phyloP scores from a whole-genome alignment of 2,113 vertebrate genomes.

The Toxotes chatareus region DNA sequence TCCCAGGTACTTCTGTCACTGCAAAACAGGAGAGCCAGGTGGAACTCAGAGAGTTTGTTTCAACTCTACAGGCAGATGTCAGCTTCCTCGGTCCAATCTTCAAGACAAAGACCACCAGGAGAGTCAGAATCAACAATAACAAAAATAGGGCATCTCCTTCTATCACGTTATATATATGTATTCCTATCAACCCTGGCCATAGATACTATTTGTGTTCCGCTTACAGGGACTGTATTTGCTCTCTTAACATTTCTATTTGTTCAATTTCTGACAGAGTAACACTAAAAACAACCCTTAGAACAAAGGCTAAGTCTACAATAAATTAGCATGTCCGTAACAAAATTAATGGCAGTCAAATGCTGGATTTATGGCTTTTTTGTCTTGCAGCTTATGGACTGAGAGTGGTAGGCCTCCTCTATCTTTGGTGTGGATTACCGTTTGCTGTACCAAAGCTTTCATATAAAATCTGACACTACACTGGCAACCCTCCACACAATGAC shows the following conservation, averaged over 20 bases:
- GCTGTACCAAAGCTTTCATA: slow-evolving; percentile 27
- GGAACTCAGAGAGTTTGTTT: neutral
- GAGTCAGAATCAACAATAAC: neutral
- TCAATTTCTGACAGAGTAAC: neutral
- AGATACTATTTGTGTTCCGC: neutral
- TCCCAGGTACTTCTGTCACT: neutral
- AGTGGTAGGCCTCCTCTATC: neutral
- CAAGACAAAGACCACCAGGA: neutral
- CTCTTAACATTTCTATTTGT: slow-evolving; percentile 1
- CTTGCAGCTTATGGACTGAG: neutral
- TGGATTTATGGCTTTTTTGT: slow-evolving; percentile 18
- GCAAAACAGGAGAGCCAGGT: neutral
- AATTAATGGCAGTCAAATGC: slow-evolving; percentile 19
- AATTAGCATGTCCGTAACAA: neutral
- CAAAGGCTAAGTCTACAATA: neutral
- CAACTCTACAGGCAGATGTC: neutral
- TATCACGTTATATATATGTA: neutral
- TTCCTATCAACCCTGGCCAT: neutral
- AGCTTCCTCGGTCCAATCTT: neutral
- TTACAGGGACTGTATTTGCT: neutral
- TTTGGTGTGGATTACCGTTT: slow-evolving; percentile 8
- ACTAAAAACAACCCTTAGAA: slow-evolving; percentile 1
- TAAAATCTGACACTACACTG: slow-evolving; percentile 29
- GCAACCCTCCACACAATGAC: slow-evolving; percentile 37
- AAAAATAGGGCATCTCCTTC: neutral